Conservation (phyloP, 2,797 vertebrate species). For the Tapirus indicus region DNA sequence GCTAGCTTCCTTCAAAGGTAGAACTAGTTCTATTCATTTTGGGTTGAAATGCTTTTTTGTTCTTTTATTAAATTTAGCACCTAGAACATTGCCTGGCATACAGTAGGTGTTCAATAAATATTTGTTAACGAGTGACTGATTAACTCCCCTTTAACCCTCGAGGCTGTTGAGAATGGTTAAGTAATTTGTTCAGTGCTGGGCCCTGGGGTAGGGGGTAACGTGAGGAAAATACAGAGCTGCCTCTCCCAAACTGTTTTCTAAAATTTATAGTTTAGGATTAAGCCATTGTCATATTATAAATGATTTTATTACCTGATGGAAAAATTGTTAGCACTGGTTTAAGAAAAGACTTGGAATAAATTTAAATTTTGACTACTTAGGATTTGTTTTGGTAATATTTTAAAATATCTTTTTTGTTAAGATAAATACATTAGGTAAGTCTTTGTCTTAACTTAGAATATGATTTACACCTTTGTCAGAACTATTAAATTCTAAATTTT, state of each 20-base stretch:
- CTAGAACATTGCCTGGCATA: not conserved
- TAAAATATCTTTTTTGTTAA: constrained; percentile 33
- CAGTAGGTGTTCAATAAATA: not conserved
- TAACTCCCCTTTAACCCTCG: not conserved
- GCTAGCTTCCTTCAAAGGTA: constrained; percentile 22
- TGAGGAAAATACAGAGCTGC: not conserved
- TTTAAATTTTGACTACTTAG: constrained; percentile 48
- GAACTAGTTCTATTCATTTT: not conserved
- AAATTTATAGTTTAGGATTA: constrained; percentile 43
- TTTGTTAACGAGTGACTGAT: not conserved
- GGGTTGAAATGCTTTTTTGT: not conserved
- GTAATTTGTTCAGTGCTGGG: not conserved
- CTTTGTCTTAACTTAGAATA: constrained; percentile 19
- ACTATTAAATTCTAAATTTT: constrained; percentile 49
- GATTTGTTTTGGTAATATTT: not conserved
- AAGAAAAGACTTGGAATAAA: constrained; percentile 32
- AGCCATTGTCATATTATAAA: constrained; percentile 17
- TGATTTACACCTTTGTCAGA: constrained; percentile 40
- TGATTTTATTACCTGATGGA: not conserved
- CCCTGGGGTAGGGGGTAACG: not conserved
- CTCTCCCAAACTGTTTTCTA: not conserved
- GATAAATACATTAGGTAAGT: not conserved
- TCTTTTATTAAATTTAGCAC: constrained; percentile 8
- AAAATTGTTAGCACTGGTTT: not conserved
- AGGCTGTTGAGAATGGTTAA: not conserved